Conservation (phyloP, 2,888 invertebrate species). For the Nephrotoma flavescens region DNA sequence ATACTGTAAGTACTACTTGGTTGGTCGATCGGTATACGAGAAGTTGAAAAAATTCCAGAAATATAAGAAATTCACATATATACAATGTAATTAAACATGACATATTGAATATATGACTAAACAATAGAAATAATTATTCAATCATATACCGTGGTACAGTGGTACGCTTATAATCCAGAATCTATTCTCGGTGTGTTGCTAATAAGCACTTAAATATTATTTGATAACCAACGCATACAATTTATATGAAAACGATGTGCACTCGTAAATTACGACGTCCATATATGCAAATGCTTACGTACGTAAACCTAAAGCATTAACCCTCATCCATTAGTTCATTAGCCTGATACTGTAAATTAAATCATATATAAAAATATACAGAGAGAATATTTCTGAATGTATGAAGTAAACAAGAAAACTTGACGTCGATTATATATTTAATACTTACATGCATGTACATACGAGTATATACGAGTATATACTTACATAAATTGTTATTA, state of each 20-base stretch:
- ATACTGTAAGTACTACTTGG: too few species aligned
- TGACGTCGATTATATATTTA: background rate
- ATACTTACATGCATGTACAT: background rate
- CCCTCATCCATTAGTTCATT: background rate
- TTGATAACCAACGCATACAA: background rate
- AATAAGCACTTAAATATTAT: background rate
- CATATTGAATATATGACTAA: background rate
- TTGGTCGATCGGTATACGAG: background rate
- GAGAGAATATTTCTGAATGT: background rate
- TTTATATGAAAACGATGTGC: background rate
- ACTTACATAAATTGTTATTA: background rate
- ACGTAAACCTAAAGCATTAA: background rate
- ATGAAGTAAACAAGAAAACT: background rate
- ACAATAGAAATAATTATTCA: background rate
- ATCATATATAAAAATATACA: background rate
- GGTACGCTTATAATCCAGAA: background rate
- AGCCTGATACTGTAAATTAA: background rate
- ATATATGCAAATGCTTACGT: background rate
- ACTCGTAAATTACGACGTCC: background rate
- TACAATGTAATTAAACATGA: background rate
- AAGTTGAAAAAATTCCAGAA: background rate
- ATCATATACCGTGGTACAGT: background rate
- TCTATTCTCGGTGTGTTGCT: background rate
- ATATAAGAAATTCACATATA: background rate
- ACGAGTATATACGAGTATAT: background rate